phyloP scores from a whole-genome alignment of 2,888 invertebrate genomes.

The Tridacna gigas region DNA sequence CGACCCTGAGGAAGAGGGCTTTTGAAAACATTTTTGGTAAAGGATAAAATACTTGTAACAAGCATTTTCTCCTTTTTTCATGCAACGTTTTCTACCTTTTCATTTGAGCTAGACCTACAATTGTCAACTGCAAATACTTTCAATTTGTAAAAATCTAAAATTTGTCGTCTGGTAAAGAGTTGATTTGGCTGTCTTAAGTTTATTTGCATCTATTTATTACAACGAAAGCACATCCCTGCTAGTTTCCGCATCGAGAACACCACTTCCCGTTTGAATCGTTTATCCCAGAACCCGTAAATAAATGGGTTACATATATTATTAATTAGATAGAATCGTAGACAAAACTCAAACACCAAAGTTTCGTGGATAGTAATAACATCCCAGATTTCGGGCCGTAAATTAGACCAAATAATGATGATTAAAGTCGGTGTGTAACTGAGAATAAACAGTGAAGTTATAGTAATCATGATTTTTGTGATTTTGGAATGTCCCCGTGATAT shows the following conservation, averaged over 20 bases:
- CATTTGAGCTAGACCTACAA: neutral
- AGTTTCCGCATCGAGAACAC: conserved; percentile 40
- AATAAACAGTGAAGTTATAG: conserved; percentile 65
- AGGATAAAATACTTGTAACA: no score
- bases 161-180: neutral
- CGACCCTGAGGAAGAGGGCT: no score
- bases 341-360: conserved; percentile 54
- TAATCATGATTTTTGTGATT: conserved; percentile 67
- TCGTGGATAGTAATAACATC: conserved; percentile 38
- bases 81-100: neutral
- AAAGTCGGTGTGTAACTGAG: conserved; percentile 64
- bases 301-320: conserved; percentile 69
- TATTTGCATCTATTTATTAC: neutral
- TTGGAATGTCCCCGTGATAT: conserved; percentile 49
- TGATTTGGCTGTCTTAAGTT: neutral
- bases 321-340: conserved; percentile 60
- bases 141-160: neutral
- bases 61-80: neutral
- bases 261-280: conserved; percentile 63
- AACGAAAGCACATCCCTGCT: neutral
- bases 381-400: conserved; percentile 55
- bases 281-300: conserved; percentile 69
- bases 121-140: neutral
- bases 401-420: conserved; percentile 53
- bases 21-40: no score